Base-by-base conservation (phyloP, 1,140 invertebrate species). In the Platyura marginata region DNA sequence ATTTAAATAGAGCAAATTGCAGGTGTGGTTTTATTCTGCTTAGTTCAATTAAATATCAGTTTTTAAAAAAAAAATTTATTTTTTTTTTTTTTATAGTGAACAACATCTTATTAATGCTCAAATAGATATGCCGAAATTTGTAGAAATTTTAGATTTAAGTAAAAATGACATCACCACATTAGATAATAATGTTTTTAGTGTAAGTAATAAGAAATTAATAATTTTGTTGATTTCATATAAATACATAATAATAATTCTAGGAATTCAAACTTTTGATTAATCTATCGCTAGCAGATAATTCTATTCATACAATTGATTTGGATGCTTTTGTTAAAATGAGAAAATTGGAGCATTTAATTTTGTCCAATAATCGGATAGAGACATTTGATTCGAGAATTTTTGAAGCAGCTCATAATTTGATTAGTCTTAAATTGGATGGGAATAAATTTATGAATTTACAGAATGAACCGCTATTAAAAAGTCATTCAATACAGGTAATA, bases 111-210 rank as follows among this genome's bases (percentile, higher is more conserved):
- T 61, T 47, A 57, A 51, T 46, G 46, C 57, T 36, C 52, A 52
- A 48, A 49, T 57, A 35, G 55, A 54, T 34, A 48, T 61, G 40
- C 48, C 58, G 2, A 47, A 49, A 35, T 47, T 46, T 3, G 58
- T 60, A n/a, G 49, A 61, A 45, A 45, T 59, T 1, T 48, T 61
- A 25, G 54, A 61, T 44, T 49, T 61, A 34, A 56, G 51, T 43
- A 49, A 56, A 43, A 61, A 61, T 52, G 56, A 59, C 47, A 57
- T 61, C 47, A 60, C 56, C 40, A 49, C 25, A 25, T 48, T 61
- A 38, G 57, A 61, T 9, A 52, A 48, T 44, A 47, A 52, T 36
- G 51, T 48, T 40, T 59, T 60, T 21, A 45, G 55, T 50, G 57
- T 57, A 46, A 50, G 47, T 45, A 13, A 16, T 6, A 42, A 6